Percentiles rank a stretch among this genome's conserved stretches.
Evolutionary conservation across 2,888 invertebrate genomes (phyloP).

Genomic region (Arge pagana): DNA sequence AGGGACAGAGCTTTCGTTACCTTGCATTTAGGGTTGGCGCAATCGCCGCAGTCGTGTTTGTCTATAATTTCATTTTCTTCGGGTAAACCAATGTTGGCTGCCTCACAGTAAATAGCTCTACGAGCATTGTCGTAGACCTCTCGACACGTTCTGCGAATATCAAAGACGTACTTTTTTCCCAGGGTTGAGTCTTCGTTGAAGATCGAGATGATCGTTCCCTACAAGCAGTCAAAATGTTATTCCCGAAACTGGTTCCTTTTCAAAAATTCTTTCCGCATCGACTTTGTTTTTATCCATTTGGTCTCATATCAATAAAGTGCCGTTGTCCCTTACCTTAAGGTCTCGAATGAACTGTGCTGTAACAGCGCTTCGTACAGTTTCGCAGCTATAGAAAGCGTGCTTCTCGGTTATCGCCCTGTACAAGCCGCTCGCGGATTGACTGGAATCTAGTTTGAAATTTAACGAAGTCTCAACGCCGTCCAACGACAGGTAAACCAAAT

Average conservation of each 20-base stretch:
- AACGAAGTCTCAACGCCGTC: constrained; percentile 72
- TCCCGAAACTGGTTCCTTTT: not conserved
- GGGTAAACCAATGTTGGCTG: constrained; percentile 48
- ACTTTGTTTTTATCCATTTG: not conserved
- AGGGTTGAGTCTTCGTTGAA: constrained; percentile 87
- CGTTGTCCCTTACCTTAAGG: constrained; percentile 66
- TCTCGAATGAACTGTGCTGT: constrained; percentile 88
- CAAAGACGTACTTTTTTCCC: constrained; percentile 89
- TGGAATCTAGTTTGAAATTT: constrained; percentile 80
- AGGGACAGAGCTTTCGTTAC: too few species aligned
- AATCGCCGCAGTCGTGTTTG: constrained; percentile 49
- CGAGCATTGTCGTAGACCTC: constrained; percentile 89
- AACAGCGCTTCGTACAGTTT: constrained; percentile 85
- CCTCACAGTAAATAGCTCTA: constrained; percentile 68
- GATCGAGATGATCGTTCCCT: constrained; percentile 87
- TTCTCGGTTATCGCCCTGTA: constrained; percentile 89
- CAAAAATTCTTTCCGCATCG: not conserved
- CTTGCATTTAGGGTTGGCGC: constrained; percentile 55
- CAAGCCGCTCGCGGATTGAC: constrained; percentile 79
- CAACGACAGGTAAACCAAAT: constrained; percentile 72
- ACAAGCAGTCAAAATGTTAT: too few species aligned
- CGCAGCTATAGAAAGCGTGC: constrained; percentile 91
- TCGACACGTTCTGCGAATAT: constrained; percentile 84
- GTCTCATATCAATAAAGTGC: not conserved
- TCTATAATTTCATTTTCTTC: constrained; percentile 49